phyloP scores from a whole-genome alignment of 2,888 invertebrate species.

The Drosophila subsilvestris region DNA sequence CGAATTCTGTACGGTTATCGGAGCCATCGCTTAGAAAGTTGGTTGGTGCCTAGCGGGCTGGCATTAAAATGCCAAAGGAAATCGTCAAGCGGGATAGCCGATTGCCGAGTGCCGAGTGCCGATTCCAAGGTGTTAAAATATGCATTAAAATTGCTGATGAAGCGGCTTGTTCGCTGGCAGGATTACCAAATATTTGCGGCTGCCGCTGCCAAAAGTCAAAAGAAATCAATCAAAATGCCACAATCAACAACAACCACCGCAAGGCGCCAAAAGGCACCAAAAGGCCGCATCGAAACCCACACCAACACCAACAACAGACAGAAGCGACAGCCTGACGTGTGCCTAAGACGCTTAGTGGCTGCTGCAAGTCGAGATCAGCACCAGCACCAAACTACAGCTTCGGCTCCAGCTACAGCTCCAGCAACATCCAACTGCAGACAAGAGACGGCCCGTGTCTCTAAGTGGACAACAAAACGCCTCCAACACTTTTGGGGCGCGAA shows the following conservation, averaged over 20 bases:
- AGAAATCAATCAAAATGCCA: conserved; percentile 77
- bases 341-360: conserved; percentile 77
- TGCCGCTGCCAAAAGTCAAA: conserved; percentile 75
- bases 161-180: conserved; percentile 64
- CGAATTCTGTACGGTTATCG: conserved; percentile 13
- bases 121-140: conserved; percentile 74
- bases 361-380: conserved; percentile 19
- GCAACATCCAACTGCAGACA: conserved; percentile 40
- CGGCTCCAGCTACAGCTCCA: conserved; percentile 27
- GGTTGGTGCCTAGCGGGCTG: conserved; percentile 53
- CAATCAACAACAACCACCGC: conserved; percentile 66
- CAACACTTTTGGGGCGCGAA: conserved; percentile 78
- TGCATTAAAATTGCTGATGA: conserved; percentile 78
- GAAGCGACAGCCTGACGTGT: conserved; percentile 78
- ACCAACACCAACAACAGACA: conserved; percentile 58
- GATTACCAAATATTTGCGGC: conserved; percentile 78
- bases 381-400: conserved; percentile 1
- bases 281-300: conserved; percentile 44
- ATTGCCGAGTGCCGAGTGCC: conserved; percentile 41
- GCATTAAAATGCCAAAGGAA: conserved; percentile 71
- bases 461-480: conserved; percentile 79
- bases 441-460: conserved; percentile 70
- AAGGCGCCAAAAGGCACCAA: conserved; percentile 61
- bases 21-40: conserved; percentile 62
- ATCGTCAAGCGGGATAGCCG: conserved; percentile 40